A percentile compares a stretch with the other conserved stretches of the same genome.
These are phyloP conservation scores for Brachyistius frenatus DNA, from an alignment of 2,113 vertebrate genomes.

Conservation along the genomic window DNA sequence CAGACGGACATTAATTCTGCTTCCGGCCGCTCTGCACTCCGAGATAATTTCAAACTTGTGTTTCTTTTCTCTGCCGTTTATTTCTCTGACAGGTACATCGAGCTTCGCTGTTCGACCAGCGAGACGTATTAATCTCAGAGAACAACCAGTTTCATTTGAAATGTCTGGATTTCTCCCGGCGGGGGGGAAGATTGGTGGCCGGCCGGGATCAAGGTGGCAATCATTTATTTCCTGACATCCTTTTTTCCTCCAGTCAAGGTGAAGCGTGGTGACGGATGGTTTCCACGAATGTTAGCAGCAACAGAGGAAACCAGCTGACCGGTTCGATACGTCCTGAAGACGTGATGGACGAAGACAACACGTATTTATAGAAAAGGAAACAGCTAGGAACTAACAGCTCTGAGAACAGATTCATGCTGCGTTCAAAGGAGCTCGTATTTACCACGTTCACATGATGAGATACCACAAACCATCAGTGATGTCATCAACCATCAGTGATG, in stretches of 20 bases:
- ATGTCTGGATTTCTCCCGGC: conserved; percentile 40
- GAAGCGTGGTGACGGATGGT: conserved; percentile 56
- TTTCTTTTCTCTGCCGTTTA: conserved; percentile 47
- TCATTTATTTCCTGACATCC: conserved; percentile 62
- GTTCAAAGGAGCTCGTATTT: too few species aligned
- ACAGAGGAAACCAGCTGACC: conserved; percentile 39
- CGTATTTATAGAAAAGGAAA: too few species aligned
- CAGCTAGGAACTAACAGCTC: too few species aligned
- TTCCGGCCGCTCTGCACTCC: conserved; percentile 29
- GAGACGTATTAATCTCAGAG: conserved; percentile 45
- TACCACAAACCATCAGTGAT: too few species aligned
- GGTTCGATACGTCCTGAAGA: conserved; percentile 24
- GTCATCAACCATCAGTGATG: too few species aligned
- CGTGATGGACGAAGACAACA: too few species aligned
- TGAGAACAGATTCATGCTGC: too few species aligned
- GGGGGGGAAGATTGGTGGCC: conserved; percentile 52
- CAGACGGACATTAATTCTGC: conserved; percentile 28
- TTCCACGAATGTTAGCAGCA: conserved; percentile 15
- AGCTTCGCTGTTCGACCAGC: conserved; percentile 31
- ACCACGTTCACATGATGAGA: too few species aligned
- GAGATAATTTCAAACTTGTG: conserved; percentile 47
- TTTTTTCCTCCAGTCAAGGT: conserved; percentile 37
- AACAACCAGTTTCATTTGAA: conserved; percentile 64
- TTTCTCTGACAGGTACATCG: conserved; percentile 61
- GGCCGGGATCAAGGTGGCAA: conserved; percentile 58